These are phyloP conservation scores for Formica aserva DNA, from an alignment of 2,888 invertebrate genomes.

Conservation along the genomic window DNA sequence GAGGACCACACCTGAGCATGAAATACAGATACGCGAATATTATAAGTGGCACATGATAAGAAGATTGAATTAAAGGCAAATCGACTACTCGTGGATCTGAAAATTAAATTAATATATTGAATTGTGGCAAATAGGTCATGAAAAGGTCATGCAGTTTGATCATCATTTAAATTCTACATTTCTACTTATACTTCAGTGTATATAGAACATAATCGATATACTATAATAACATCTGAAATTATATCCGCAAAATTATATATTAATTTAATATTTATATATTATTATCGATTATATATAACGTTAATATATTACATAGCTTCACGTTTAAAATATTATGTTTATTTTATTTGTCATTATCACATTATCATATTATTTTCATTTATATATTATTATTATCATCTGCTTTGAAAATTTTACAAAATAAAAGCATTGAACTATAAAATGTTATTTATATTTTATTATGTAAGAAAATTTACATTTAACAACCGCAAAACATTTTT, in stretches of 20 bases:
- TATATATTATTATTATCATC: background rate
- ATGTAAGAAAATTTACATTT: background rate
- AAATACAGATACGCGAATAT: constrained; percentile 86
- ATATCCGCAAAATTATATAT: background rate
- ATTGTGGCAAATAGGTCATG: background rate
- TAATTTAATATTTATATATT: constrained; percentile 4
- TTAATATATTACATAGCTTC: no score
- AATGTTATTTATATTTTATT: background rate
- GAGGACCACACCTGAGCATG: constrained; percentile 88
- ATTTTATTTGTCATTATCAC: no score
- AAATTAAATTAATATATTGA: constrained; percentile 17
- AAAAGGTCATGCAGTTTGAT: background rate
- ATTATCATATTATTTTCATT: no score
- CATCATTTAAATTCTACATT: background rate
- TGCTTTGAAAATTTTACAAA: background rate
- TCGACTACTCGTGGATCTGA: constrained; percentile 71
- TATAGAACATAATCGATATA: background rate
- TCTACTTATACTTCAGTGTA: background rate
- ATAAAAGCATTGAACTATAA: background rate
- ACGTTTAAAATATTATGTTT: no score
- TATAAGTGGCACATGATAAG: constrained; percentile 87
- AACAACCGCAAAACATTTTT: background rate
- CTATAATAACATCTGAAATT: background rate
- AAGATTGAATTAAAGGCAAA: constrained; percentile 89
- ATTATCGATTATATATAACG: background rate